Base-by-base conservation (phyloP, 2,888 invertebrate species). In the Philereme vetulata region DNA sequence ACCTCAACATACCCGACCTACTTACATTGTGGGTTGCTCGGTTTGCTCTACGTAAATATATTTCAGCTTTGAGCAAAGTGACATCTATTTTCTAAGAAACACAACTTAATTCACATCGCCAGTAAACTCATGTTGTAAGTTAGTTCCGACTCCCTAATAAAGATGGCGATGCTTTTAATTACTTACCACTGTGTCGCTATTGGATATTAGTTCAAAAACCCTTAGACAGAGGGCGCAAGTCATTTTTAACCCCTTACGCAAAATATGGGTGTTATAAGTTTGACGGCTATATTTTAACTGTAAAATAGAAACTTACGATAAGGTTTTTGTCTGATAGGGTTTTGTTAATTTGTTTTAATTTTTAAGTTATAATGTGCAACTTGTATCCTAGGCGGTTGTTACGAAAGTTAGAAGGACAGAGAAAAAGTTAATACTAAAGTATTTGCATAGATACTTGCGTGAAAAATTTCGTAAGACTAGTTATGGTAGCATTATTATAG, bases 111-210 rank as follows among this genome's bases (percentile, higher is more conserved):
- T 6, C 5, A 42, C 4, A 40, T 8, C 9, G 4, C 42, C 42
- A n/a, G 21, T 5, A 36, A 36, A 32, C 32, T 40, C 10, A 53
- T 6, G n/a, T 40, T 44, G 38, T 9, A 5, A 10, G 38, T 40
- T 50, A 52, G 44, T 63, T 56, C 35, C 21, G 7, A 5, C 40
- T 47, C 48, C 33, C 32, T 38, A 10, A n/a, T 7, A n/a, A 7
- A 56, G 62, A 63, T 64, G 59, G 61, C 56, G 38, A n/a, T 53
- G 4, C 44, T 53, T 36, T 7, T n/a, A 46, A 5, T 47, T 10
- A 4, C n/a, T 7, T 43, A 4, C 11, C n/a, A 46, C 10, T 9
- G 5, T 4, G 21, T 1, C 21, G 21, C 21, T 21, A 21, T 21
- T 21, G 21, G 1, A 21, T 21, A 21, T 11, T 47, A 35, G 10